phyloP scores from a whole-genome alignment of 2,113 vertebrate species.

The Bos indicus region DNA sequence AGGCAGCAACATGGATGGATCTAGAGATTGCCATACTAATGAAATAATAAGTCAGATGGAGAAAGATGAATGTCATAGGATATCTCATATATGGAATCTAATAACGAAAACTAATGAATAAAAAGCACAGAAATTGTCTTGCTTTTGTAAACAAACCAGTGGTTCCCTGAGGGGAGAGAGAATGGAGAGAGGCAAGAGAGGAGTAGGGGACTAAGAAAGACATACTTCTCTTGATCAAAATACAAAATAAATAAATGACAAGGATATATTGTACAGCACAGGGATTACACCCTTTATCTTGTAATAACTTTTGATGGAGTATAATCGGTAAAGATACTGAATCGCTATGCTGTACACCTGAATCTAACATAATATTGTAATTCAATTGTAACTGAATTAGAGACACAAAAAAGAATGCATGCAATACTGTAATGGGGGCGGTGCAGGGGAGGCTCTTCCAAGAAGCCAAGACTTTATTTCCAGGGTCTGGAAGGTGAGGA shows the following conservation, averaged over 20 bases:
- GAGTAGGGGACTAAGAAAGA: background rate
- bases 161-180: background rate
- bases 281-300: background rate
- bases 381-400: background rate
- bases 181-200: too few species aligned
- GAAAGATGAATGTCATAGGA: background rate
- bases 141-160: background rate
- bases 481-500: background rate
- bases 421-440: fast-evolving
- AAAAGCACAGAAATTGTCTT: too few species aligned
- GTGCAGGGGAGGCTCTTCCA: background rate
- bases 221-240: background rate
- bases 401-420: background rate
- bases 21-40: background rate
- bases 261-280: background rate
- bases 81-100: background rate
- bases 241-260: background rate
- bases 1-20: background rate
- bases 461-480: background rate
- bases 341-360: background rate
- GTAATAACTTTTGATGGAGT: background rate
- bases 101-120: background rate
- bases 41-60: background rate
- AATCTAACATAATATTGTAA: background rate
- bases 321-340: background rate